Evolutionary conservation across 2,797 vertebrate genomes (phyloP).

Genomic region (Siniperca undulata): DNA sequence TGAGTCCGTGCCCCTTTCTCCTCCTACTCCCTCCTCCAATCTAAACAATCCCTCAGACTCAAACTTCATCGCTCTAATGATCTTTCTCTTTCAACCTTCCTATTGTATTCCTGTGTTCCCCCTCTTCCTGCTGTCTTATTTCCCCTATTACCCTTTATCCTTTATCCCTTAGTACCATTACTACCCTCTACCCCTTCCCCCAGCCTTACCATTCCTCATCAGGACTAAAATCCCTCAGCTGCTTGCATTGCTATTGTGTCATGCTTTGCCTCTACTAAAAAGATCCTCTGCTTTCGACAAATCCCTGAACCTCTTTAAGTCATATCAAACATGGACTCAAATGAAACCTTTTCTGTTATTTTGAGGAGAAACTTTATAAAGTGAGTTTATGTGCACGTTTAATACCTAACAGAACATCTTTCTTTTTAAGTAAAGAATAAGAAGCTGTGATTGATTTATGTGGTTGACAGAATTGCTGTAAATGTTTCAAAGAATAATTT

Average conservation of each 20-base stretch:
- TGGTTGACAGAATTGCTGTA: slow-evolving; percentile 2
- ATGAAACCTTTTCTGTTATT: neutral
- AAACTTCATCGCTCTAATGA: slow-evolving; percentile 43
- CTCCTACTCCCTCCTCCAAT: slow-evolving; percentile 8
- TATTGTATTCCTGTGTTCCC: slow-evolving; percentile 27
- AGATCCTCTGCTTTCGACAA: neutral
- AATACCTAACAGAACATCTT: neutral
- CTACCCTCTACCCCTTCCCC: slow-evolving; percentile 30
- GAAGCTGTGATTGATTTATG: neutral
- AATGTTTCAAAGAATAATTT: neutral
- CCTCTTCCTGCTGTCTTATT: slow-evolving; percentile 44
- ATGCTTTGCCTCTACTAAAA: slow-evolving; percentile 20
- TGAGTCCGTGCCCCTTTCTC: neutral
- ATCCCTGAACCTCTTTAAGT: slow-evolving; percentile 8
- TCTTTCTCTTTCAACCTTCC: slow-evolving; percentile 27
- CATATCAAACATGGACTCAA: neutral
- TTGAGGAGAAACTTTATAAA: neutral
- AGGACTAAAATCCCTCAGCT: slow-evolving; percentile 21
- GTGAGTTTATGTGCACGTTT: neutral
- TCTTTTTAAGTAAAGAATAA: neutral
- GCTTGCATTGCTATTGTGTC: slow-evolving; percentile 21
- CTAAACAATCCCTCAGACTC: slow-evolving; percentile 43
- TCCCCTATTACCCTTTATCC: slow-evolving; percentile 22
- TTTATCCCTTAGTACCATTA: slow-evolving; percentile 41
- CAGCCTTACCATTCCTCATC: slow-evolving; percentile 30